Percentiles rank a stretch among this genome's conserved stretches.
phyloP scores from a whole-genome alignment of 1,140 invertebrate genomes.

The Plutomurus gul region DNA sequence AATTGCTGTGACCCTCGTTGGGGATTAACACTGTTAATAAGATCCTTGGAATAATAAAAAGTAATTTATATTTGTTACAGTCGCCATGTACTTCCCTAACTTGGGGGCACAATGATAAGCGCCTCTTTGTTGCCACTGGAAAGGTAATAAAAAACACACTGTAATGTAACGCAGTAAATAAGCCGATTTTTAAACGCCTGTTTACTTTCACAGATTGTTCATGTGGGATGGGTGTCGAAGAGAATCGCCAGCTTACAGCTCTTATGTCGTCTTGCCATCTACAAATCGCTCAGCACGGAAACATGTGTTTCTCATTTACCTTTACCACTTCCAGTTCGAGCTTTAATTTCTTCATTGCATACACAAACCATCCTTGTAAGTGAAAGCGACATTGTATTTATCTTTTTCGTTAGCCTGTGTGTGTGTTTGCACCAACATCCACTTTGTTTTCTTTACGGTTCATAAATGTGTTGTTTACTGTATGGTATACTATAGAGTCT shows the following conservation, averaged over 20 bases:
- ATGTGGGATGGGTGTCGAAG: conserved; percentile 90
- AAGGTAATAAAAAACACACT: conserved; percentile 52
- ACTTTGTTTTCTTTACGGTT: background rate
- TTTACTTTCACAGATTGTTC: conserved; percentile 66
- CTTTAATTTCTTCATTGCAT: conserved; percentile 84
- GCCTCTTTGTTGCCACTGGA: conserved; percentile 91
- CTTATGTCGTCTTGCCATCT: conserved; percentile 76
- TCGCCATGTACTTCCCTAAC: conserved; percentile 87
- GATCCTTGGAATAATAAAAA: too few species aligned
- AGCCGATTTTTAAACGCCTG: too few species aligned
- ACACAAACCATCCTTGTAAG: conserved; percentile 91
- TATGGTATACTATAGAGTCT: too few species aligned
- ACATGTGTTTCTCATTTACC: conserved; percentile 70
- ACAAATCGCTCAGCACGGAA: conserved; percentile 63
- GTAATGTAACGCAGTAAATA: background rate
- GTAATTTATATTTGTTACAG: conserved; percentile 61
- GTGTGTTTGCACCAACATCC: background rate
- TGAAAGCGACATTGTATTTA: conserved; percentile 46
- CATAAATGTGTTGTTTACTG: too few species aligned
- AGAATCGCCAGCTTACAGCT: conserved; percentile 87
- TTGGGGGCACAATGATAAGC: conserved; percentile 96
- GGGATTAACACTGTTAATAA: too few species aligned
- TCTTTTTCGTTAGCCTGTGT: background rate
- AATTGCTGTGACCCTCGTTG: too few species aligned
- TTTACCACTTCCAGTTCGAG: conserved; percentile 80